phyloP scores from a whole-genome alignment of 2,113 vertebrate genomes.

The Panthera leo region DNA sequence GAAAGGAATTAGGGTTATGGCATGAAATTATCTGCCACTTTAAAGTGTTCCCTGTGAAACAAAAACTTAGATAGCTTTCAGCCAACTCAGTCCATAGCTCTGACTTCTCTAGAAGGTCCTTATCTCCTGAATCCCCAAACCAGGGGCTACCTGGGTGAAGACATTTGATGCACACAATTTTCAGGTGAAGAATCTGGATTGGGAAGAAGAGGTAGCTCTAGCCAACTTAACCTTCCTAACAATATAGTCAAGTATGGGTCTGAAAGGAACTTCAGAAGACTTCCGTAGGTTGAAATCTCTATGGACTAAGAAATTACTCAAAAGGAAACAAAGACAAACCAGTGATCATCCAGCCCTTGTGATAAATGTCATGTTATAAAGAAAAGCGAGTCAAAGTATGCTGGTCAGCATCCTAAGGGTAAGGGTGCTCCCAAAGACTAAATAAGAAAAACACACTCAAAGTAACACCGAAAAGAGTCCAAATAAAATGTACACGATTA shows the following conservation, averaged over 20 bases:
- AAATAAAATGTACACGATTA: not conserved
- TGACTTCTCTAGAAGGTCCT: not conserved
- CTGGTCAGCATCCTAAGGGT: not conserved
- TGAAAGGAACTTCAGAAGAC: not conserved
- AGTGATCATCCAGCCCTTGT: not conserved
- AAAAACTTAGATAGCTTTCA: not conserved
- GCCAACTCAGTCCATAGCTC: not conserved
- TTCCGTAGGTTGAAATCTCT: not conserved
- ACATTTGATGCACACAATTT: not conserved
- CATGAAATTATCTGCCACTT: not conserved
- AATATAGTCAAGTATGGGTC: not conserved
- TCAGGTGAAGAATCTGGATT: not conserved
- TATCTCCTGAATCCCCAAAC: not conserved
- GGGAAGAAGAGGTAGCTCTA: not conserved
- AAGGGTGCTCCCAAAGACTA: not conserved
- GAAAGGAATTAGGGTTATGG: not conserved
- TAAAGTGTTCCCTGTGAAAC: not conserved
- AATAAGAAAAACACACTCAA: not conserved
- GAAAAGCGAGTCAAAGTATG: not conserved
- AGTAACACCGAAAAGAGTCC: not conserved
- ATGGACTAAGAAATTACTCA: not conserved
- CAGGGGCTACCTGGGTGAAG: not conserved
- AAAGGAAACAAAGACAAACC: not conserved
- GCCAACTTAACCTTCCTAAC: not conserved
- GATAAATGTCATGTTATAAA: not conserved